Conservation (phyloP, 1,140 invertebrate species). For the Cephus cinctus region DNA sequence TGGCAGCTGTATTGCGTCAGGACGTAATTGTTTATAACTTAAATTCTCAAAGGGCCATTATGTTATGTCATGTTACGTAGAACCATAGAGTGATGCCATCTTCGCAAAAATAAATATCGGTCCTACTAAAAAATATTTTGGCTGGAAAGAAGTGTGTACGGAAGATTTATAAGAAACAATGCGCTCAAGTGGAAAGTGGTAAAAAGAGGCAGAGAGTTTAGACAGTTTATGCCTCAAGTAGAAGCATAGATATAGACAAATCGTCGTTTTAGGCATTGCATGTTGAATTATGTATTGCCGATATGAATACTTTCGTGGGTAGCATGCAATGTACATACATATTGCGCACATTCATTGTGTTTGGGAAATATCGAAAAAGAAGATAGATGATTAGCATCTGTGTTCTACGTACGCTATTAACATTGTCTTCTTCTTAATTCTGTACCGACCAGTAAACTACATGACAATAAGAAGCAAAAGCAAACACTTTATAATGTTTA, state of each 20-base stretch:
- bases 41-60: too few species aligned
- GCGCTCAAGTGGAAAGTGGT: constrained; percentile 8
- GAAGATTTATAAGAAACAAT: constrained; percentile 4
- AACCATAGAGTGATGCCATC: too few species aligned
- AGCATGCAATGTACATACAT: constrained; percentile 3
- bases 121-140: not conserved
- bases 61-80: too few species aligned
- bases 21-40: too few species aligned
- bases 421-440: constrained; percentile 1
- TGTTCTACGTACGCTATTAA: constrained; percentile 3
- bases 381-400: constrained; percentile 4
- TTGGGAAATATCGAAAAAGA: constrained; percentile 6
- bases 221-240: too few species aligned
- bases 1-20: not conserved
- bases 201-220: constrained; percentile 3
- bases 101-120: not conserved
- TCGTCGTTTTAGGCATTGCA: not conserved
- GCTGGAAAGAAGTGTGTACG: constrained; percentile 7
- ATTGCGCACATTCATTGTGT: not conserved
- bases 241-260: not conserved
- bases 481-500: not conserved
- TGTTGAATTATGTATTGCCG: constrained; percentile 5
- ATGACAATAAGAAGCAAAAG: not conserved
- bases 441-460: constrained; percentile 5
- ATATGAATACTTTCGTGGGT: not conserved